Conservation (phyloP, 92 coral and sea anemone species). For the Muricea muricata region DNA sequence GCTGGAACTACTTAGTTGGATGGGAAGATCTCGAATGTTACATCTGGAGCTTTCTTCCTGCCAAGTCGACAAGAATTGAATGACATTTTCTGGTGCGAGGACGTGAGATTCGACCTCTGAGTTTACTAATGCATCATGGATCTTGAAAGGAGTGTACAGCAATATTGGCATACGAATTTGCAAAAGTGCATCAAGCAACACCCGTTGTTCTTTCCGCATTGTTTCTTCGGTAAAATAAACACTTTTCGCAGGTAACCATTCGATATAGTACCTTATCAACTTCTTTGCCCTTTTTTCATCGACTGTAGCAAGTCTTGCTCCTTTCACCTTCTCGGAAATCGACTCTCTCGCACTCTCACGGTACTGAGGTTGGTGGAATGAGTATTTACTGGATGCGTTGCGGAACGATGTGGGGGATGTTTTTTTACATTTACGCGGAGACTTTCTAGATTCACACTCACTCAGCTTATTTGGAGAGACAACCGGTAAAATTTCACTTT, state of each 20-base stretch:
- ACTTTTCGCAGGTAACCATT: slow-evolving; percentile 38
- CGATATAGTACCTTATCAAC: neutral
- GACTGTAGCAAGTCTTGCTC: neutral
- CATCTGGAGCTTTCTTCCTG: slow-evolving; percentile 30
- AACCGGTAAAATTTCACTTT: slow-evolving; percentile 76
- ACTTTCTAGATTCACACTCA: neutral
- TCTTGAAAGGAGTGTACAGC: slow-evolving; percentile 47
- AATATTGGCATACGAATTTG: slow-evolving; percentile 70
- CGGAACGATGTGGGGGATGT: neutral
- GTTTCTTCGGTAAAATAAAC: slow-evolving; percentile 52
- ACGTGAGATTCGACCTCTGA: slow-evolving; percentile 70
- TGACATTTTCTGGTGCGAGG: slow-evolving; percentile 74
- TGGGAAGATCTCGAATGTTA: slow-evolving; percentile 34
- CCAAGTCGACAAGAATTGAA: slow-evolving; percentile 57
- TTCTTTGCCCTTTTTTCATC: neutral
- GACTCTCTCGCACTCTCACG: neutral
- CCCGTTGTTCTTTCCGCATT: slow-evolving; percentile 69
- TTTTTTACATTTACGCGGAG: neutral
- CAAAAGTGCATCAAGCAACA: slow-evolving; percentile 59
- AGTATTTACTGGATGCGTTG: neutral
- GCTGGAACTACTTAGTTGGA: neutral
- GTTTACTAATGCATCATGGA: slow-evolving; percentile 65
- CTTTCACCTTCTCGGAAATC: neutral
- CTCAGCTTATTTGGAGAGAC: slow-evolving; percentile 47
- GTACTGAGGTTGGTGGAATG: neutral